A percentile compares a stretch with the other conserved stretches of the same genome.
Evolutionary conservation across 2,888 invertebrate species (phyloP).

Genomic region (Morpho deidamia): DNA sequence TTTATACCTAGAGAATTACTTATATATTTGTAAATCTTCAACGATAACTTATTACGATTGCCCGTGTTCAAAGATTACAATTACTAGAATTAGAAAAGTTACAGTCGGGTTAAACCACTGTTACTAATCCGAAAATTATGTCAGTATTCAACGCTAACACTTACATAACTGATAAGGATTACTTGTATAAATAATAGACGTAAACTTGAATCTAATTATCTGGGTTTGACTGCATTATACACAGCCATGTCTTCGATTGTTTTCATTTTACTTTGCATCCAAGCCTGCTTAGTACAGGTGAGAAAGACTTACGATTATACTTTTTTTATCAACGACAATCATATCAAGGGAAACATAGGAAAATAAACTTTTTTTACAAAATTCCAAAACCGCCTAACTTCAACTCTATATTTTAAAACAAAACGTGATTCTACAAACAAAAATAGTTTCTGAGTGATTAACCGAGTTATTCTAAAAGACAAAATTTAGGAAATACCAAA

Average conservation of each 20-base stretch:
- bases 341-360: no score
- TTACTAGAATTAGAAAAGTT: not conserved
- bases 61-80: no score
- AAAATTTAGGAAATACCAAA: no score
- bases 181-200: conserved; percentile 1
- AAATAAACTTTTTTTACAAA: no score
- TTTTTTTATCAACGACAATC: no score
- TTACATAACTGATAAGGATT: not conserved
- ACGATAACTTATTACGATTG: not conserved
- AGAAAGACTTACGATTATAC: not conserved
- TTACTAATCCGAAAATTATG: conserved; percentile 2
- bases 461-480: no score
- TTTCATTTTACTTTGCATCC: conserved; percentile 33
- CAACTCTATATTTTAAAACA: no score
- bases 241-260: conserved; percentile 37
- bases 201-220: no score
- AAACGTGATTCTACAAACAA: no score
- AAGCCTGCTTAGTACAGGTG: conserved; percentile 40
- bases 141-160: not conserved
- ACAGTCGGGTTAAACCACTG: not conserved
- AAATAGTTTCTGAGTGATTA: no score
- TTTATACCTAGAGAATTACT: not conserved
- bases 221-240: not conserved
- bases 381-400: no score
- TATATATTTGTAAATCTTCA: not conserved